Evolutionary conservation across 2,888 invertebrate genomes (phyloP).

Genomic region (Rhagonycha lutea): DNA sequence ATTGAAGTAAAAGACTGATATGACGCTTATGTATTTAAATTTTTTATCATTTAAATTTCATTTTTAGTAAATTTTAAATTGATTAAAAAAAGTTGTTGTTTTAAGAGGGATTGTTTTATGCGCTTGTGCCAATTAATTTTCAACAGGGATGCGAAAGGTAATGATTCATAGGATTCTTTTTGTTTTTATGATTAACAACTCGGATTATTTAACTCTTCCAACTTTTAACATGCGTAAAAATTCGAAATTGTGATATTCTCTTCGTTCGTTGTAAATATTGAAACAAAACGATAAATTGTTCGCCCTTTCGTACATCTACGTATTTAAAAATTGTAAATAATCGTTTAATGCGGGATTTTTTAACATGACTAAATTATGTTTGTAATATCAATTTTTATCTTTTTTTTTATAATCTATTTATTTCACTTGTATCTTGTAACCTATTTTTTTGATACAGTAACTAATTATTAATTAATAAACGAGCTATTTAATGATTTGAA

Average conservation of each 20-base stretch:
- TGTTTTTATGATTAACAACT: background rate
- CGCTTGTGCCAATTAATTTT: background rate
- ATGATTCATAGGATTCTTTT: background rate
- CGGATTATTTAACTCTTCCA: background rate
- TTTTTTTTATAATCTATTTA: background rate
- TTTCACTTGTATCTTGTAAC: slow-evolving; percentile 22
- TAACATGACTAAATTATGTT: background rate
- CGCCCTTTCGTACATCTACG: background rate
- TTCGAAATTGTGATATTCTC: background rate
- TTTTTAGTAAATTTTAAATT: slow-evolving; percentile 8
- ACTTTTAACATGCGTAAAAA: background rate
- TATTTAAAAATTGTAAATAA: background rate
- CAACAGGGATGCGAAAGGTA: background rate
- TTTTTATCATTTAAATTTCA: slow-evolving; percentile 9
- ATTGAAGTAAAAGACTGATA: slow-evolving; percentile 16
- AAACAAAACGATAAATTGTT: background rate
- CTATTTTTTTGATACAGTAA: slow-evolving; percentile 33
- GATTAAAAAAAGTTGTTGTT: background rate
- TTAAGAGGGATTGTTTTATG: background rate
- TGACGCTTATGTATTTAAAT: slow-evolving; percentile 13
- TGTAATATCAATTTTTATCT: background rate
- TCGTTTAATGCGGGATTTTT: background rate
- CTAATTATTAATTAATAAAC: background rate
- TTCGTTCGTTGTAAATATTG: background rate
- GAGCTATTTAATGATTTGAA: background rate